Evolutionary conservation across 2,888 invertebrate genomes (phyloP), one percentile per base, ranked within the genome.

Genomic region (Agrochola circellaris): DNA sequence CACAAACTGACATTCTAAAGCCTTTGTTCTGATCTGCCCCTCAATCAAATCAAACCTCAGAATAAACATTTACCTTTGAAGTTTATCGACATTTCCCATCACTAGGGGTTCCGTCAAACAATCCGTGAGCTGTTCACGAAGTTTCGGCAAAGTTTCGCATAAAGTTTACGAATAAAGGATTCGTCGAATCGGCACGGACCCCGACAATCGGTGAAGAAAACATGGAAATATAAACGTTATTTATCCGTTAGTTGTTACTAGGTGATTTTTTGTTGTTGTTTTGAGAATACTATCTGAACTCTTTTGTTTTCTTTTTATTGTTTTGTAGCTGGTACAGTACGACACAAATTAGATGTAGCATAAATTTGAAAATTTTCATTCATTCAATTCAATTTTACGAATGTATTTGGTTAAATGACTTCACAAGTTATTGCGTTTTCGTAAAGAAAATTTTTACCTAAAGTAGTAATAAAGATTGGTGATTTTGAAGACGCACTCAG

Each of bases 101-200:
- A 78, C 84, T 84, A 85, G 26, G 45, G 48, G n/a, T 69, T 23
- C 72, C 75, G 56, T 75, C 83, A 87, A 82, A 78, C 79, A 80
- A 85, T 84, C 80, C 74, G 34, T 65, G 78, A 82, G 79, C 75
- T 77, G 79, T 78, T 77, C 73, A 60, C 64, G 48, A 87, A 87
- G 77, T 81, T 81, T 77, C 20, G 13, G 1, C 34, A 20, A 85
- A 88, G 79, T 87, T 88, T 76, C 71, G 58, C 17, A 45, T 30
- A 73, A 87, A 86, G 68, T 88, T 88, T 85, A 69, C 79, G 82
- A 67, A 84, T 89, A 88, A 84, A 87, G 73, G 86, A 85, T 88
- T 88, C 71, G 71, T 26, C 66, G 74, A 79, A 82, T 80, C 85
- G 75, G 73, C 73, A 73, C 76, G 77, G 75, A 82, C 65, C 56